phyloP scores from a whole-genome alignment of 2,888 invertebrate species.

The Synergus laeviventris region DNA sequence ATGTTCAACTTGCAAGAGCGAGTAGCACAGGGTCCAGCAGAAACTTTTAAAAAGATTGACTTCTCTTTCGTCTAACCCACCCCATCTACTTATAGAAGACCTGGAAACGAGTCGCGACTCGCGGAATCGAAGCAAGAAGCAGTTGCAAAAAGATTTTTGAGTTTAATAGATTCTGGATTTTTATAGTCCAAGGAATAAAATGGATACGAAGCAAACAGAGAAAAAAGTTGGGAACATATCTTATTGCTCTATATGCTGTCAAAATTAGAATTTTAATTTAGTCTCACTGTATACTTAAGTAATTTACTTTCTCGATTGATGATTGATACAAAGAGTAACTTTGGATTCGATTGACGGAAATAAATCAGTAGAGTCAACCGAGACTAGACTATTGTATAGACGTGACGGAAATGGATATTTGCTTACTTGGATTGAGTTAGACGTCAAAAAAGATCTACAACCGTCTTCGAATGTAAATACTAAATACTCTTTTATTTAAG shows the following conservation, averaged over 20 bases:
- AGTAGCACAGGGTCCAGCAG: conserved; percentile 45
- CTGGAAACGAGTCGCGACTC: conserved; percentile 43
- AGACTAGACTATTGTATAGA: conserved; percentile 11
- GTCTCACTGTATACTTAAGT: neutral
- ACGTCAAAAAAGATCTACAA: conserved; percentile 2
- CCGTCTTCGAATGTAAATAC: conserved; percentile 16
- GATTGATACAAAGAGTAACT: neutral
- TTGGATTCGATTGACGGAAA: conserved; percentile 7
- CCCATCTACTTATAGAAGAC: conserved; percentile 30
- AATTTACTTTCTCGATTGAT: neutral
- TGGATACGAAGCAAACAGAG: neutral
- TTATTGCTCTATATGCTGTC: neutral
- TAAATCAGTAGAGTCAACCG: conserved; percentile 29
- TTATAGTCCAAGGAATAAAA: conserved; percentile 14
- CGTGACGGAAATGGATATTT: conserved; percentile 30
- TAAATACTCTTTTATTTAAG: conserved; percentile 11
- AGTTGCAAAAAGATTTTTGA: conserved; percentile 60
- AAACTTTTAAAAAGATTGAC: conserved; percentile 73
- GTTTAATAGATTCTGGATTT: conserved; percentile 66
- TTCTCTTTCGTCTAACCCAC: conserved; percentile 48
- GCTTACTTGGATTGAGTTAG: conserved; percentile 21
- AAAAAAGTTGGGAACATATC: neutral
- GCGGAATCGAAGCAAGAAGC: conserved; percentile 52
- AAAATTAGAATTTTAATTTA: neutral
- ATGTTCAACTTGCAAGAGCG: conserved; percentile 66